Base-by-base conservation (phyloP, 2,113 vertebrate genomes). In the Butorides virescens region DNA sequence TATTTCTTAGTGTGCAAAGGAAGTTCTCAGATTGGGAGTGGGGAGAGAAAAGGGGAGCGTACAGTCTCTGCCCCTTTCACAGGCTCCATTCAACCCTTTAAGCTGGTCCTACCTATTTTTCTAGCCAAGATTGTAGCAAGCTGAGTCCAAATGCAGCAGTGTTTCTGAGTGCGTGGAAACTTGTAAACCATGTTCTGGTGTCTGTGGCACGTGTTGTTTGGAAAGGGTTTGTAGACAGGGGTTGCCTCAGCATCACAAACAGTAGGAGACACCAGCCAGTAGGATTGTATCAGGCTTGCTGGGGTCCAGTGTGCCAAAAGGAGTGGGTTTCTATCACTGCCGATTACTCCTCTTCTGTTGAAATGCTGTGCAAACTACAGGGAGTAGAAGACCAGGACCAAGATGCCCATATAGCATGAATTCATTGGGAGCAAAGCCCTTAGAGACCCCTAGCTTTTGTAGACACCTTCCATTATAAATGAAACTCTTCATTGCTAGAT, bases 141-240 rank as follows among this genome's bases (percentile, higher is more conserved):
- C 39, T 1, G 8, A 85, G 55, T 65, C 70, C 58, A 85, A 72
- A 72, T 5, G 15, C 66, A 85, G 29, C 0, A 0, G 30, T 68
- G 52, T 85, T 89, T 67, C 79, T 72, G 39, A 72, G 58, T 62
- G 44, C 46, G 6, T 68, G 78, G 55, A 86, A 90, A 34, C 42
- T 47, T 92, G 52, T 66, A 66, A 91, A 78, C 68, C 9, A 2
- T 15, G 59, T 85, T 82, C 62, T 90, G 32, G 42, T 76, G 55
- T 39, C 90, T 86, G n/a, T 90, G 46, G 53, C 0, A 0, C 77
- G 37, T 70, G 55, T 50, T 82, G 19, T 95, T 78, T 80, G 71
- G 58, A 78, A 88, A 86, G 70, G 15, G 7, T 68, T 65, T 78
- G 23, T 65, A 82, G 92, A 32, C 25, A 81, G 73, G 52, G 76